Percentiles rank a stretch among this genome's conserved stretches.
phyloP scores from a whole-genome alignment of 2,113 vertebrate genomes.

The Podarcis cretensis region DNA sequence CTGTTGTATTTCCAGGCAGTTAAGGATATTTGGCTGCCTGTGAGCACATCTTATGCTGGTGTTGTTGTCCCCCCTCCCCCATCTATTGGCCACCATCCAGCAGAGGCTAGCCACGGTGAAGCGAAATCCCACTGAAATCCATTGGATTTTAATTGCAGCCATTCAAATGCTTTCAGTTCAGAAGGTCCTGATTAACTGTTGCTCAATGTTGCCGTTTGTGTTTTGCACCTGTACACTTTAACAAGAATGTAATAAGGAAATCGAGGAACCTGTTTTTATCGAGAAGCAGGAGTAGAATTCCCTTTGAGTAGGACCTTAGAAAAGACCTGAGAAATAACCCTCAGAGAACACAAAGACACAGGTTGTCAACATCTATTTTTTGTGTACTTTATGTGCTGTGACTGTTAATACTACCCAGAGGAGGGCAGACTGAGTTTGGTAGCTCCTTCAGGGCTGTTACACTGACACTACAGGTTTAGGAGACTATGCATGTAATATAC shows the following conservation, averaged over 20 bases:
- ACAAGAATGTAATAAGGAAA: background rate
- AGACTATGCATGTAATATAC: background rate
- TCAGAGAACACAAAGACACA: slow-evolving; percentile 7
- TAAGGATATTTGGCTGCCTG: background rate
- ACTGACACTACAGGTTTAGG: background rate
- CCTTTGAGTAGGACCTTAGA: background rate
- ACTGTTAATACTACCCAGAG: background rate
- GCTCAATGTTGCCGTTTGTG: background rate
- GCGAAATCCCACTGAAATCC: background rate
- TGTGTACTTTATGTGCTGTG: background rate
- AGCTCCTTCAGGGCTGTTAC: background rate
- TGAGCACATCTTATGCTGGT: background rate
- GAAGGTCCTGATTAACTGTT: background rate
- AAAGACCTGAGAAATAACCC: background rate
- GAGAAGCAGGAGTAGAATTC: background rate
- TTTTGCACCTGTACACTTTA: background rate
- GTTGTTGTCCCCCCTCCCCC: background rate
- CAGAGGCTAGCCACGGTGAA: background rate
- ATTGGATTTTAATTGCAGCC: background rate
- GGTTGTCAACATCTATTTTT: background rate
- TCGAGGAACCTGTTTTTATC: background rate
- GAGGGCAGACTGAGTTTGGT: background rate
- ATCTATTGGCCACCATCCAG: background rate
- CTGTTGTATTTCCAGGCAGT: no score
- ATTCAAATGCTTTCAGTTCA: background rate